A percentile compares a stretch with the other conserved stretches of the same genome.
These are phyloP conservation scores for Drosophila murphyi DNA, from an alignment of 1,140 invertebrate genomes.

Conservation along the genomic window DNA sequence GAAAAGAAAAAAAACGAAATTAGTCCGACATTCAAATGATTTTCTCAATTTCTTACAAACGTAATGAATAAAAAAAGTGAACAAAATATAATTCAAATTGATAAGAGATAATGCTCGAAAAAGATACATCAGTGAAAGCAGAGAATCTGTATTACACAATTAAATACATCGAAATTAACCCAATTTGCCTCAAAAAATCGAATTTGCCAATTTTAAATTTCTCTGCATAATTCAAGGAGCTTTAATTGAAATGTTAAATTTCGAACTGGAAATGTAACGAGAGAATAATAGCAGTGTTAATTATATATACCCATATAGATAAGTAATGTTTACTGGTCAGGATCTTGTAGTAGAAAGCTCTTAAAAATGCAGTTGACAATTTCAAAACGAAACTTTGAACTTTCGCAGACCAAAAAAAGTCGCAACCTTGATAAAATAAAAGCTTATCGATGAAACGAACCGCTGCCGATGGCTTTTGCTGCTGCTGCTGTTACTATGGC, in stretches of 20 bases:
- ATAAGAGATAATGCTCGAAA: too few relatives aligned
- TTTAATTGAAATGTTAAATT: too few relatives aligned
- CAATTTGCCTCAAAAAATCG: too few relatives aligned
- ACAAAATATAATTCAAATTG: not conserved
- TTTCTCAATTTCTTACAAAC: too few relatives aligned
- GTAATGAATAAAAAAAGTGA: not conserved
- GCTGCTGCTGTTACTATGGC: slow-evolving; percentile 27
- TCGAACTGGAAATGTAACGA: too few relatives aligned
- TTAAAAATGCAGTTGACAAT: not conserved
- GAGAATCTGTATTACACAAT: too few relatives aligned
- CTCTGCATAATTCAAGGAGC: too few relatives aligned
- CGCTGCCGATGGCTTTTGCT: slow-evolving; percentile 16
- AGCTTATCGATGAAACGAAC: slow-evolving; percentile 75
- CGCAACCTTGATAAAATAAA: slow-evolving; percentile 24
- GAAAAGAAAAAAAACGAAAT: not conserved
- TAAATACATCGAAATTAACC: too few relatives aligned
- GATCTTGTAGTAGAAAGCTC: not conserved
- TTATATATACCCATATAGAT: too few relatives aligned
- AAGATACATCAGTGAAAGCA: too few relatives aligned
- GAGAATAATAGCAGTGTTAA: too few relatives aligned
- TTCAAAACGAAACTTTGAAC: slow-evolving; percentile 52
- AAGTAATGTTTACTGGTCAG: not conserved
- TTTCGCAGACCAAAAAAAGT: slow-evolving; percentile 34
- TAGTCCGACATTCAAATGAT: not conserved
- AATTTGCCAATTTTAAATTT: too few relatives aligned